phyloP scores from a whole-genome alignment of 2,888 invertebrate species.

The Drosophila melanosoma region DNA sequence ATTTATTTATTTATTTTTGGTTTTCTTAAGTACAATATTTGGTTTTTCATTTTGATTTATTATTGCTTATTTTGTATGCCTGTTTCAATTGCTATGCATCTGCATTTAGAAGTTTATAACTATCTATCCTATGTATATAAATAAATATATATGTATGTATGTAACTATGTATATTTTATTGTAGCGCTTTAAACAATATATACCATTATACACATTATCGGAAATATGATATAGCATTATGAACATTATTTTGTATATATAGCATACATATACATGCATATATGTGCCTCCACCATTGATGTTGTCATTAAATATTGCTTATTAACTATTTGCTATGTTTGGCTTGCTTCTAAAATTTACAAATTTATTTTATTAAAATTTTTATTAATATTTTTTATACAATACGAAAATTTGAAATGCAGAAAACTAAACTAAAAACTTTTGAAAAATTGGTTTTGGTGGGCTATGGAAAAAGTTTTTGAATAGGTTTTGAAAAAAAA shows the following conservation, averaged over 20 bases:
- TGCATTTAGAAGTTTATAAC: constrained; percentile 37
- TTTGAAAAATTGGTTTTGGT: background rate
- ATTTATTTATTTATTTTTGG: background rate
- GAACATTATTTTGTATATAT: constrained; percentile 45
- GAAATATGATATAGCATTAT: constrained; percentile 52
- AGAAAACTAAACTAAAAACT: background rate
- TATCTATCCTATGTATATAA: constrained; percentile 36
- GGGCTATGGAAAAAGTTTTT: background rate
- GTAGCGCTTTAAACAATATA: constrained; percentile 35
- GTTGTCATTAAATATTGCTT: constrained; percentile 54
- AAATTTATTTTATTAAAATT: constrained; percentile 6
- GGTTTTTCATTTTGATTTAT: constrained; percentile 12
- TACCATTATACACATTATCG: constrained; percentile 28
- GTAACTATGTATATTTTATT: constrained; percentile 37
- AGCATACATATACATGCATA: constrained; percentile 21
- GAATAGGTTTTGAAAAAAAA: background rate
- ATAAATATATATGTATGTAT: constrained; percentile 27
- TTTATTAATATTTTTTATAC: constrained; percentile 14
- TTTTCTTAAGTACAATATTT: constrained; percentile 20
- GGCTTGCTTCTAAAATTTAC: constrained; percentile 42
- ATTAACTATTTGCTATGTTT: constrained; percentile 52
- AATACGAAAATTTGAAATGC: background rate
- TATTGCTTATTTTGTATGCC: constrained; percentile 40
- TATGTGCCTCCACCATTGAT: constrained; percentile 30
- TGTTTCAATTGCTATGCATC: constrained; percentile 44